Conservation (phyloP, 2,888 invertebrate genomes). For the Bhutanitis thaidina region DNA sequence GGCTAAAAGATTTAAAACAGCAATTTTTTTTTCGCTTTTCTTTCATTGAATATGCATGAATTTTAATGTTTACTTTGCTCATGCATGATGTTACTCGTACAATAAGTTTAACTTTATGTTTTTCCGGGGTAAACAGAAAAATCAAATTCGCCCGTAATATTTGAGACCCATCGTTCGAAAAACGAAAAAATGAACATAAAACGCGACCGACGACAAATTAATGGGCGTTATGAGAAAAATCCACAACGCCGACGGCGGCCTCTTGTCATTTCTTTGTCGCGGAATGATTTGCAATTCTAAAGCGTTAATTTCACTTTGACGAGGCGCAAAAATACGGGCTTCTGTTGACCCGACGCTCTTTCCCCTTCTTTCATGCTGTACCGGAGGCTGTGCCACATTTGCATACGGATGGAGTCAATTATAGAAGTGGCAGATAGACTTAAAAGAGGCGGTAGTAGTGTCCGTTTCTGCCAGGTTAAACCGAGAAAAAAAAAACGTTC, state of each 20-base stretch:
- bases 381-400: constrained; percentile 62
- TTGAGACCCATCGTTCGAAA: constrained; percentile 36
- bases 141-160: constrained; percentile 39
- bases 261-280: constrained; percentile 70
- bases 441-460: constrained; percentile 47
- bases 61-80: too few relatives aligned
- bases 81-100: too few relatives aligned
- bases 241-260: constrained; percentile 54
- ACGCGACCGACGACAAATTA: constrained; percentile 37
- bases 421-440: constrained; percentile 52
- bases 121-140: constrained; percentile 30
- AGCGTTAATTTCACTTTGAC: constrained; percentile 77
- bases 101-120: neutral
- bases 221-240: constrained; percentile 70
- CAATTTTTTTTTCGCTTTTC: too few relatives aligned
- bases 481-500: constrained; percentile 18
- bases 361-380: constrained; percentile 30
- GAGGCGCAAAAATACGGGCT: constrained; percentile 68
- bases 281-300: constrained; percentile 76
- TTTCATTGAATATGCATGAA: too few relatives aligned
- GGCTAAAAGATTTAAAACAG: too few relatives aligned
- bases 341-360: constrained; percentile 31
- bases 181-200: constrained; percentile 44
- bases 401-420: constrained; percentile 71
- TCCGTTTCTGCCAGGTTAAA: constrained; percentile 23